These are phyloP conservation scores for Bactericera cockerelli DNA, from an alignment of 1,140 invertebrate species.

Conservation along the genomic window DNA sequence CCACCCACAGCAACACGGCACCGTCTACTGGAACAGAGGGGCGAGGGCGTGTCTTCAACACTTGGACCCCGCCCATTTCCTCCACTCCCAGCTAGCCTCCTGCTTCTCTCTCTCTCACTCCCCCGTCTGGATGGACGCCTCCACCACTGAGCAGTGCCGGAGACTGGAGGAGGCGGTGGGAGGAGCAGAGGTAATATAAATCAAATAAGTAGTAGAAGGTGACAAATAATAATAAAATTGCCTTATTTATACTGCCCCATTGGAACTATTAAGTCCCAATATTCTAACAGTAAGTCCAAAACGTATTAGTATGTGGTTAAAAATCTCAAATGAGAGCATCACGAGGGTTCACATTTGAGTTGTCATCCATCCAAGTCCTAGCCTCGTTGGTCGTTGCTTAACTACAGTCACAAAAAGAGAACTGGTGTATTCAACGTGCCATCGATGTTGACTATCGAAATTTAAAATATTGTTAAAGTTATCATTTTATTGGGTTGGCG, in stretches of 20 bases:
- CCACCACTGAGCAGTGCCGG: slow-evolving; percentile 63
- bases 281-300: no score
- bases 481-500: background rate
- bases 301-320: no score
- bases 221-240: background rate
- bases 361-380: no score
- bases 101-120: slow-evolving; percentile 63
- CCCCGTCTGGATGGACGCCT: slow-evolving; percentile 96
- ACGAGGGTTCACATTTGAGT: no score
- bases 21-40: slow-evolving; percentile 79
- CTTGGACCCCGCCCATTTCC: slow-evolving; percentile 54
- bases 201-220: background rate
- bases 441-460: background rate
- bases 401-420: no score
- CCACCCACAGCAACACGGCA: slow-evolving; percentile 76
- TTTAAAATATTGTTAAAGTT: background rate
- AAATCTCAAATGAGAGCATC: no score
- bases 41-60: slow-evolving; percentile 43
- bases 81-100: slow-evolving; percentile 65
- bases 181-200: slow-evolving; percentile 53
- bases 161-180: slow-evolving; percentile 64
- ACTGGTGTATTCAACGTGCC: no score
- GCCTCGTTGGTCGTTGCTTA: no score
- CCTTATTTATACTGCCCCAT: no score
- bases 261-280: no score